Base-by-base conservation (phyloP, 2,113 vertebrate species). In the Gnathonemus longibarbis region DNA sequence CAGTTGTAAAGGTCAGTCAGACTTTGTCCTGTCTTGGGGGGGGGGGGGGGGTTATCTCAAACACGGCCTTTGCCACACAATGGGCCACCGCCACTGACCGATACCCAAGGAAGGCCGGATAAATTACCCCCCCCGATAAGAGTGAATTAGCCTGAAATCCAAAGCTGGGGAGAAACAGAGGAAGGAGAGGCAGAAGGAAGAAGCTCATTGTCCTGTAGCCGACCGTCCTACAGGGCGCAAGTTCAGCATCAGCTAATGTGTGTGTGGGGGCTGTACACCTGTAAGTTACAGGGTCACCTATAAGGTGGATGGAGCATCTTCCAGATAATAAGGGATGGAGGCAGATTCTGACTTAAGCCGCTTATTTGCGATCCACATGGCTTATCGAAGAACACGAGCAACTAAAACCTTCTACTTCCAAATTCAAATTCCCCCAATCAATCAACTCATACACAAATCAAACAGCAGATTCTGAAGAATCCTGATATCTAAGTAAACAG, bases 1-100 rank as follows among this genome's bases (percentile, higher is more conserved):
- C 96, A 95, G 97, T 97, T 98, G 97, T 97, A 97, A 97, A 98
- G 98, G 98, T 98, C 97, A 97, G 94, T 92, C 93, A 92, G 97
- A 97, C 97, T 98, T 98, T 98, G 98, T 98, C 98, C 97, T 96
- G 97, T 97, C 97, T 96, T 27, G 97, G 96, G 98, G 97, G 96
- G 98, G 97, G 96, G 98, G 97, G n/a, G 62, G 96, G 98, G 97
- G 98, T 99, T 99, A 98, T 98, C 98, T 98, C 95, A 93, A 97
- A 97, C 95, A 97, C 97, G 95, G 96, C 97, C 93, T 96, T 77
- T 92, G 96, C 96, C 93, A 95, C 96, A 99, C 98, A 99, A 98
- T 97, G 96, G 95, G 96, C 92, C 93, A 96, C 95, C 94, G 97
- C 96, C 96, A 96, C 94, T 96, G 95, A 98, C 97, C 97, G 97